Conservation (phyloP, 2,113 vertebrate genomes). For the Oxyruncus cristatus region DNA sequence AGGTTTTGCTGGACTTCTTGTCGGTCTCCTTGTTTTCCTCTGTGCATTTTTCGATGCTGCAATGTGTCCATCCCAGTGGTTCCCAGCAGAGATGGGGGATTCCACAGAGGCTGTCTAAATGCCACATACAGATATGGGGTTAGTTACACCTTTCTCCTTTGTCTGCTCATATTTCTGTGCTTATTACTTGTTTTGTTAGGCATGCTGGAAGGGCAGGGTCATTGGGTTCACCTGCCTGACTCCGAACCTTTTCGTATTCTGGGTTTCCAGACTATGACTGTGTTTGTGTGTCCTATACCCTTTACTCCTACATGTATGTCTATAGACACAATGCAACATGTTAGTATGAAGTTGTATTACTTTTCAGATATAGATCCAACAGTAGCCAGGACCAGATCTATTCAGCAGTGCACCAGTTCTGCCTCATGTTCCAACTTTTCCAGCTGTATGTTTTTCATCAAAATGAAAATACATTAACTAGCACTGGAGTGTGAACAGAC, state of each 20-base stretch:
- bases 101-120: neutral
- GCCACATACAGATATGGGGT: rapidly evolving
- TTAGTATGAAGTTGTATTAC: neutral
- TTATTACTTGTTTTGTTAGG: neutral
- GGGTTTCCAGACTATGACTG: neutral
- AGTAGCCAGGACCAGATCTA: neutral
- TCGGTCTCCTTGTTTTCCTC: neutral
- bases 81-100: neutral
- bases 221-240: neutral
- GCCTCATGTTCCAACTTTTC: neutral
- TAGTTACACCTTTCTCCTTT: neutral
- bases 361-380: neutral
- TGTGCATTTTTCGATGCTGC: neutral
- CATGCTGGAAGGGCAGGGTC: neutral
- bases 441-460: neutral
- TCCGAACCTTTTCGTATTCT: neutral
- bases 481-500: neutral
- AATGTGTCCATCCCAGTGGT: neutral
- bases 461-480: neutral
- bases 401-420: neutral
- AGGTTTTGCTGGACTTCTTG: neutral
- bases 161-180: neutral
- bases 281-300: neutral
- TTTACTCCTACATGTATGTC: neutral
- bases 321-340: neutral